Percentiles rank a stretch among this genome's conserved stretches.
Conservation (phyloP, 1,140 invertebrate genomes). For the Scaptodrosophila lebanonensis region DNA sequence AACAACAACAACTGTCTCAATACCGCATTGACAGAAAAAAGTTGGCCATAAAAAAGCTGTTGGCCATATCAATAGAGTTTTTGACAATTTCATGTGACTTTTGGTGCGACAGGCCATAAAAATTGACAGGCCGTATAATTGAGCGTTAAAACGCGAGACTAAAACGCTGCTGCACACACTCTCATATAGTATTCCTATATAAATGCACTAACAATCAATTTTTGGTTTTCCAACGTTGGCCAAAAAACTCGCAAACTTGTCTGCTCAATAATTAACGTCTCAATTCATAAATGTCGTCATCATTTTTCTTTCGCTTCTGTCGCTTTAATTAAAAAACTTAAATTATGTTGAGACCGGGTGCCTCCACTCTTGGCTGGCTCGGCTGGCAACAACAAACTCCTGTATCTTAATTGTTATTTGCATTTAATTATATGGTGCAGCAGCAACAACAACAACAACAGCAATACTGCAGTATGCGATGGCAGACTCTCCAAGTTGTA, state of each 20-base stretch:
- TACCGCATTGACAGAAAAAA: too few relatives aligned
- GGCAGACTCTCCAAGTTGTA: too few relatives aligned
- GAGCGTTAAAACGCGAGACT: conserved; percentile 7
- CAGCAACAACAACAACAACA: conserved; percentile 3
- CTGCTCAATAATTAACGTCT: conserved; percentile 53
- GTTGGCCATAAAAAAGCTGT: not conserved
- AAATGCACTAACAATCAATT: too few relatives aligned
- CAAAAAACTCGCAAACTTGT: not conserved
- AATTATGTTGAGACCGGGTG: conserved; percentile 29
- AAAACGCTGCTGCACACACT: conserved; percentile 3
- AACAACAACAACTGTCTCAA: conserved; percentile 6
- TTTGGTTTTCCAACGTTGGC: too few relatives aligned
- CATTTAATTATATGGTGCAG: conserved; percentile 52
- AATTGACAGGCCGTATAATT: conserved; percentile 29
- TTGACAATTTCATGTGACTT: conserved; percentile 50
- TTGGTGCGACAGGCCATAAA: conserved; percentile 27
- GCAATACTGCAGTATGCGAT: too few relatives aligned
- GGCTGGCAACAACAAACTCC: conserved; percentile 7
- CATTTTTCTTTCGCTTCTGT: conserved; percentile 23
- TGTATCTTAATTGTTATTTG: conserved; percentile 57
- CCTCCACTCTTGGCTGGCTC: conserved; percentile 9
- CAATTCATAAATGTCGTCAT: conserved; percentile 55
- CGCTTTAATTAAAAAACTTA: conserved; percentile 57
- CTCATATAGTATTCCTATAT: too few relatives aligned
- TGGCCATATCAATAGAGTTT: conserved; percentile 38